Evolutionary conservation across 2,888 invertebrate species (phyloP).

Genomic region (Drosophila multiciliata): DNA sequence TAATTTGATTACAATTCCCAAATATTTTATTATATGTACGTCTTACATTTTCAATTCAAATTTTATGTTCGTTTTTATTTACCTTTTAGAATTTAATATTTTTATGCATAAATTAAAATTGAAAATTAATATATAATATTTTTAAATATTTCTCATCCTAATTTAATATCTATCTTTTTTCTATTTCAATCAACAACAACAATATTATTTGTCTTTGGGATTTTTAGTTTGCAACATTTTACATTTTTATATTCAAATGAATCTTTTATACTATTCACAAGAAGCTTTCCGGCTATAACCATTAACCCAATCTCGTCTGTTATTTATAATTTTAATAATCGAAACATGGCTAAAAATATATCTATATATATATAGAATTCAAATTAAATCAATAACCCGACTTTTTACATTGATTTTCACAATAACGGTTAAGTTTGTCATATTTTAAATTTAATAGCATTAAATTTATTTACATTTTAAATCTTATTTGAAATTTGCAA

Average conservation of each 20-base stretch:
- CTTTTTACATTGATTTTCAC: background rate
- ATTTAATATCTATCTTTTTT: background rate
- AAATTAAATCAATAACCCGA: background rate
- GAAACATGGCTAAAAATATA: background rate
- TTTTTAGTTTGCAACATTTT: background rate
- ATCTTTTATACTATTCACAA: background rate
- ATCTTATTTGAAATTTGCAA: background rate
- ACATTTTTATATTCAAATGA: background rate
- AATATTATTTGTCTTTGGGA: background rate
- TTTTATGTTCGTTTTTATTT: background rate
- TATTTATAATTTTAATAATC: background rate
- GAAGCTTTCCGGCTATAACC: background rate
- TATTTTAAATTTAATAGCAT: background rate
- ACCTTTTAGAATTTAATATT: background rate
- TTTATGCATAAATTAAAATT: background rate
- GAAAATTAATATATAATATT: background rate
- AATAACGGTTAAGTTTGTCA: background rate
- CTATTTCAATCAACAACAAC: background rate
- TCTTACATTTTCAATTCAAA: background rate
- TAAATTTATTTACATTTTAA: slow-evolving; percentile 14
- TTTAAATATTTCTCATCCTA: background rate
- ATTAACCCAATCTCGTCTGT: background rate
- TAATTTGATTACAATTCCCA: background rate
- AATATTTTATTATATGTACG: background rate
- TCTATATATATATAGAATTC: background rate